Evolutionary conservation across 2,113 vertebrate species (phyloP), one percentile per base, ranked within the genome.

Genomic region (Aspidoscelis tigris): DNA sequence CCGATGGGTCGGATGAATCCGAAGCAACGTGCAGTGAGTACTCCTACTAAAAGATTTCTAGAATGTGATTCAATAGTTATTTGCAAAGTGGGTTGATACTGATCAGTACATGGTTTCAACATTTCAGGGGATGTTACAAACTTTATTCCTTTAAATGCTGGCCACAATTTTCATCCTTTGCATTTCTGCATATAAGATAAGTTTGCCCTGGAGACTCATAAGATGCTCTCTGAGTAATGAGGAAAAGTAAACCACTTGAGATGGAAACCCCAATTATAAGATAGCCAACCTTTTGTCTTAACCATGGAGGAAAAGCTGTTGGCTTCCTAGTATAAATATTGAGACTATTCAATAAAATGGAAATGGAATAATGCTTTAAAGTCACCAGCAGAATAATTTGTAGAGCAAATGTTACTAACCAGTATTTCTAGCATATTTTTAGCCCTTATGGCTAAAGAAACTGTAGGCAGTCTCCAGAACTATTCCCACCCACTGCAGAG

Each of bases 1-100:
- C 96, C 0, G 99, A 99, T 0, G 98, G 98, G 10, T 99, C 98
- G 0, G 99, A 99, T 1, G 99, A 99, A 91, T 97, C 97, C 0
- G 96, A 98, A 85, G 95, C 96, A 75, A 97, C 97, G 2, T 99
- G 98, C 96, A 98, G 98, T 99, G 94, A 98, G 98, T 96, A 91
- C 64, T 81, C 71, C 41, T 68, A 21, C 75, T 21, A 16, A 78
- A 4, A 61, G 20, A n/a, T 0, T 20, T 33, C 12, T 90, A 83
- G 43, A 86, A 61, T 53, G 18, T 24, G 0, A 0, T 50, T 75
- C 61, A 80, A 55, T 26, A 84, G n/a, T 71, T 44, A 58, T 61
- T 20, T 78, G 76, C 16, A 84, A 71, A 61, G 21, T 2, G 24
- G 16, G 22, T 16, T 71, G 24, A 33, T 58, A 16, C 24, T 71